Conservation (phyloP, 2,113 vertebrate genomes). For the Neoarius graeffei region DNA sequence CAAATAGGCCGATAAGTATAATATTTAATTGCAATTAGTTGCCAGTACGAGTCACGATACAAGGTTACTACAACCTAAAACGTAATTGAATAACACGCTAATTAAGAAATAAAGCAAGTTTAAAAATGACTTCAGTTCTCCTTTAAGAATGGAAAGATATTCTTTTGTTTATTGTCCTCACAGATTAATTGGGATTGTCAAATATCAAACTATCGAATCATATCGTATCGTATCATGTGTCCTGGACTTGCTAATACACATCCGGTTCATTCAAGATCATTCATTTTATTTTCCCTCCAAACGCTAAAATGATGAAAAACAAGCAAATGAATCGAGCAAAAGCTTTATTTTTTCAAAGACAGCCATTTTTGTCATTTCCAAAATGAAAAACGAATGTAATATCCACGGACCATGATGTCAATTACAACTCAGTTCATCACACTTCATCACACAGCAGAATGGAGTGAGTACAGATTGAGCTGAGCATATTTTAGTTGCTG, state of each 20-base stretch:
- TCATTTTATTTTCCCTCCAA: not conserved
- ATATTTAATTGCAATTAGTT: no score
- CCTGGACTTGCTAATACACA: not conserved
- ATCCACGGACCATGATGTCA: no score
- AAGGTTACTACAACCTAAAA: no score
- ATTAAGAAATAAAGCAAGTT: no score
- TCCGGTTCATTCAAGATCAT: not conserved
- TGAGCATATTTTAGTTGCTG: not conserved
- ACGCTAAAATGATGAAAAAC: not conserved
- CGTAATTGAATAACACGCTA: no score
- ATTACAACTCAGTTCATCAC: slow-evolving; percentile 4
- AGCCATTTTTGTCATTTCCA: not conserved
- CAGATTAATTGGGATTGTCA: not conserved
- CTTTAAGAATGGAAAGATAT: no score
- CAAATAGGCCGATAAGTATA: no score
- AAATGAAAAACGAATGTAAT: not conserved
- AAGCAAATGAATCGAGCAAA: not conserved
- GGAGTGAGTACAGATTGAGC: not conserved
- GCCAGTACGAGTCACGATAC: no score
- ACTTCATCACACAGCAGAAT: not conserved
- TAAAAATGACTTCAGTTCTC: no score
- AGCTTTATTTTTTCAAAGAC: not conserved
- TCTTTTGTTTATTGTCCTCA: no score
- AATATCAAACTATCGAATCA: not conserved
- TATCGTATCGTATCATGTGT: no score